Conservation (phyloP, 2,113 vertebrate species). For the Eudyptes chrysolophus region DNA sequence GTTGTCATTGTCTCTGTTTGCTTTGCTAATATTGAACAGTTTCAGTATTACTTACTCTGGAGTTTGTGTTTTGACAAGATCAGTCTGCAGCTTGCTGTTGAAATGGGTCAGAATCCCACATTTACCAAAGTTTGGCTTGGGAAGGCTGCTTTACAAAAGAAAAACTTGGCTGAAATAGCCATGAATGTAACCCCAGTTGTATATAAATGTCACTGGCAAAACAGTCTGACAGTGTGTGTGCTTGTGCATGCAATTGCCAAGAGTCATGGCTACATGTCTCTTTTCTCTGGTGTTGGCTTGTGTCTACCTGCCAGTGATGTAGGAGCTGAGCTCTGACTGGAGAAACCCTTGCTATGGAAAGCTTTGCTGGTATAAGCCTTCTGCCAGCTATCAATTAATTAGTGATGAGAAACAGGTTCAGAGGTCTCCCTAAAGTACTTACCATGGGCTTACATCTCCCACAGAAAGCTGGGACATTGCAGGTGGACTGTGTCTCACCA, state of each 20-base stretch:
- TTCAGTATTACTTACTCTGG: not conserved
- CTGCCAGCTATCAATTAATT: not conserved
- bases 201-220: not conserved
- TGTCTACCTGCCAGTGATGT: not conserved
- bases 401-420: not conserved
- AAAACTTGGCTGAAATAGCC: not conserved
- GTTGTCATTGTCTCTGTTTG: not conserved
- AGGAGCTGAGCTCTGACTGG: not conserved
- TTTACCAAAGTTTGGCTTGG: not conserved
- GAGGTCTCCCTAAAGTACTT: not conserved
- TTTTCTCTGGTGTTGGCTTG: not conserved
- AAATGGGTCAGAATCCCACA: not conserved
- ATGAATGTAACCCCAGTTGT: not conserved
- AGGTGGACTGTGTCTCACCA: not conserved
- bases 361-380: not conserved
- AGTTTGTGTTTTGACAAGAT: not conserved
- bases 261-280: not conserved
- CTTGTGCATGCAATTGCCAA: not conserved
- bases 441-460: not conserved
- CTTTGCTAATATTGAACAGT: not conserved
- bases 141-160: not conserved
- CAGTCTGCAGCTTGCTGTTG: not conserved
- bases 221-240: not conserved
- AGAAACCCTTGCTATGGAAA: not conserved
- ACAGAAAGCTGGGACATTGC: not conserved